Evolutionary conservation across 2,113 vertebrate genomes (phyloP).

Genomic region (Thalassarche chlororhynchos): DNA sequence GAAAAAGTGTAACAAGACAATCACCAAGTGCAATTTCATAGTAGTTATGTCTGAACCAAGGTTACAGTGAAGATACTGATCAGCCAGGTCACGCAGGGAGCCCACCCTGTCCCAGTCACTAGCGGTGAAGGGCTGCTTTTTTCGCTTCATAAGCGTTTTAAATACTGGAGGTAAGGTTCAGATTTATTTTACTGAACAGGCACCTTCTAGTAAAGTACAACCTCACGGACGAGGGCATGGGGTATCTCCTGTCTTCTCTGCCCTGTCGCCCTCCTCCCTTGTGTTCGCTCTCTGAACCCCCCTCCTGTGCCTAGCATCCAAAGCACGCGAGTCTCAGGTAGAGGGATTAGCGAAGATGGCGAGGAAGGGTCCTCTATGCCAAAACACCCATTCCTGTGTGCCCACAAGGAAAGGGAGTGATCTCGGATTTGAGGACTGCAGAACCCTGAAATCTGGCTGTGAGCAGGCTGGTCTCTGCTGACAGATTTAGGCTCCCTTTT

Average conservation of each 20-base stretch:
- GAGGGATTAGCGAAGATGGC: background rate
- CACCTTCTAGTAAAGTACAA: background rate
- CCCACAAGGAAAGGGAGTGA: accelerated
- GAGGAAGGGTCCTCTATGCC: background rate
- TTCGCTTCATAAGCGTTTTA: background rate
- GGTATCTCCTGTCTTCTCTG: background rate
- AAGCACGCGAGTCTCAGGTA: background rate
- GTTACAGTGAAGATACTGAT: background rate
- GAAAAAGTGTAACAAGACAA: constrained; percentile 63
- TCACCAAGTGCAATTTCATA: constrained; percentile 81
- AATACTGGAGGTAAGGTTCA: background rate
- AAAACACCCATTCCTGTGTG: background rate
- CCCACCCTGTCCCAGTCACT: background rate
- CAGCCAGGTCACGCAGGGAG: background rate
- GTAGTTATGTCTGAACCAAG: constrained; percentile 13
- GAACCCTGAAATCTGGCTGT: background rate
- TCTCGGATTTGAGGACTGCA: background rate
- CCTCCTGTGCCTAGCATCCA: background rate
- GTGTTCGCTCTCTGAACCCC: background rate
- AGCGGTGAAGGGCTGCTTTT: background rate
- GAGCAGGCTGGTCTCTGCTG: background rate
- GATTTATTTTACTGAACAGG: background rate
- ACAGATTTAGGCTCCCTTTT: background rate
- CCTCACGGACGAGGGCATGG: background rate
- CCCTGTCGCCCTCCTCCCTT: background rate